phyloP scores from a whole-genome alignment of 2,888 invertebrate species.

The Phortica okadai region DNA sequence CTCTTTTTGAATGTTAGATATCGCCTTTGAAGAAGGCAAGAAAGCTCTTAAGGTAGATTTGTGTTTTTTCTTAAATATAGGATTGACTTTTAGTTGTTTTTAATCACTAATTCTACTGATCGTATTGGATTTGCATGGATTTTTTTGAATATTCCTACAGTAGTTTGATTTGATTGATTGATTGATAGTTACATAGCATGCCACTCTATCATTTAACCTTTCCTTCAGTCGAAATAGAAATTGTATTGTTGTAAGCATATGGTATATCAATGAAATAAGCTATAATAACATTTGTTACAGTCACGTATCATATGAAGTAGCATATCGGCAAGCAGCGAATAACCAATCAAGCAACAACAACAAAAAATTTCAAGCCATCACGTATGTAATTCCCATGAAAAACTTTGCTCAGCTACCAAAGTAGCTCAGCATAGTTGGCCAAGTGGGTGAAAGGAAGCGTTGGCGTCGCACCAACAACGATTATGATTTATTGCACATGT shows the following conservation, averaged over 20 bases:
- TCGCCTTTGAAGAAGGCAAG: too few species aligned
- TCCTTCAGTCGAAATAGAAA: too few species aligned
- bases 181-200: too few species aligned
- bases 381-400: conserved; percentile 75
- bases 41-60: too few species aligned
- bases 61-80: too few species aligned
- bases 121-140: too few species aligned
- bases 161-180: too few species aligned
- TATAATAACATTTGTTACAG: conserved; percentile 45
- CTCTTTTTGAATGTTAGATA: too few species aligned
- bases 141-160: too few species aligned
- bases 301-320: conserved; percentile 72
- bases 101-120: too few species aligned
- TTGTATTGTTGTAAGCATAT: not conserved
- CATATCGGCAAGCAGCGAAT: conserved; percentile 46
- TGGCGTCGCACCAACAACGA: conserved; percentile 1
- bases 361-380: conserved; percentile 62
- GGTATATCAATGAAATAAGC: not conserved
- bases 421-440: conserved; percentile 1
- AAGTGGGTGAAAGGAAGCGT: not conserved
- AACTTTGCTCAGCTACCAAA: conserved; percentile 49
- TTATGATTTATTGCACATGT: conserved; percentile 26
- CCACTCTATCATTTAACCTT: too few species aligned
- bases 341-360: conserved; percentile 53
- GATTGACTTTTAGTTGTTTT: too few species aligned